A percentile compares a stretch with the other conserved stretches of the same genome.
Evolutionary conservation across 2,888 invertebrate species (phyloP).

Genomic region (Phragmatobia fuliginosa): DNA sequence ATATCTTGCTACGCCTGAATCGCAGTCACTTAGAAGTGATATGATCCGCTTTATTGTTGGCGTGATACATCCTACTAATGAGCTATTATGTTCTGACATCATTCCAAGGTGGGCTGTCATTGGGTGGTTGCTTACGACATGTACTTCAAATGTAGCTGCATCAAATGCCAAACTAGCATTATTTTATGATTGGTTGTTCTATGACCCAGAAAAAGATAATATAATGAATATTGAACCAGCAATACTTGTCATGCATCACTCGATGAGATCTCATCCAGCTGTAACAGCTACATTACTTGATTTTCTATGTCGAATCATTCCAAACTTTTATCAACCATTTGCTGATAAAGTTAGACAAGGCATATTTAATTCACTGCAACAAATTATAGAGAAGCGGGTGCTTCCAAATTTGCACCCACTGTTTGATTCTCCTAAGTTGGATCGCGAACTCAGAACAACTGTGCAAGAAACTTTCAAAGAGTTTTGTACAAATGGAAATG

Average conservation of each 20-base stretch:
- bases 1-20: slow-evolving; percentile 96
- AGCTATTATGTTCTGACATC: slow-evolving; percentile 96
- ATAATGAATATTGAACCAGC: slow-evolving; percentile 99
- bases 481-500: slow-evolving; percentile 90
- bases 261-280: slow-evolving; percentile 95
- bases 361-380: slow-evolving; percentile 93
- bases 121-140: slow-evolving; percentile 96
- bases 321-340: slow-evolving; percentile 93
- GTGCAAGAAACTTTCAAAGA: slow-evolving; percentile 97
- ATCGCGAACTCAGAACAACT: slow-evolving; percentile 93
- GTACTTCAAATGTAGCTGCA: slow-evolving; percentile 95
- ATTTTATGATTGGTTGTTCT: slow-evolving; percentile 98
- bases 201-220: slow-evolving; percentile 95
- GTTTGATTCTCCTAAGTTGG: slow-evolving; percentile 95
- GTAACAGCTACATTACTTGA: slow-evolving; percentile 96
- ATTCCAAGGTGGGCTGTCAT: slow-evolving; percentile 98
- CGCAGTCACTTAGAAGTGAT: slow-evolving; percentile 96
- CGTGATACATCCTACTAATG: slow-evolving; percentile 97
- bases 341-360: slow-evolving; percentile 93
- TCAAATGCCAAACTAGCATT: slow-evolving; percentile 96
- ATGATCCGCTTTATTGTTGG: slow-evolving; percentile 97
- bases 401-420: slow-evolving; percentile 94
- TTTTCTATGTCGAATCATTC: slow-evolving; percentile 96
- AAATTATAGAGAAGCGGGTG: slow-evolving; percentile 97
- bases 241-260: slow-evolving; percentile 97